Percentiles rank a stretch among this genome's conserved stretches.
Evolutionary conservation across 2,888 invertebrate species (phyloP).

Genomic region (Acanthosepion pharaonis): DNA sequence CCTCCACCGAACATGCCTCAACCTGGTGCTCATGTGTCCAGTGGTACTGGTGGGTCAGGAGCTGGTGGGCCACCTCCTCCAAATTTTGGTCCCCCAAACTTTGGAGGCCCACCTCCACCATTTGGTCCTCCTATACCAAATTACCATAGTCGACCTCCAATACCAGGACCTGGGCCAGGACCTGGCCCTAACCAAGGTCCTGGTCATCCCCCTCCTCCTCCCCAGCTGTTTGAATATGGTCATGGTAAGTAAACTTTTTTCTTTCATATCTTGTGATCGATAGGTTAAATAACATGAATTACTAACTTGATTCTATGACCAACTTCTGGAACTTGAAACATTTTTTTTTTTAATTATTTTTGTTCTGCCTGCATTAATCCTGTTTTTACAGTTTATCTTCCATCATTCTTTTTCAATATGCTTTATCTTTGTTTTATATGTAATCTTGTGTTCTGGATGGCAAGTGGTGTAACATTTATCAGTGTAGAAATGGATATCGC

Average conservation of each 20-base stretch:
- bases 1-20: slow-evolving; percentile 37
- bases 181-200: slow-evolving; percentile 54
- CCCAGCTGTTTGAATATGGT: slow-evolving; percentile 63
- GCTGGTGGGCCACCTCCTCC: slow-evolving; percentile 45
- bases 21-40: background rate
- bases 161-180: slow-evolving; percentile 15
- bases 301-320: no score
- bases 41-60: slow-evolving; percentile 35
- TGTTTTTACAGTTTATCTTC: no score
- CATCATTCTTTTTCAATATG: no score
- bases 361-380: no score
- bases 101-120: slow-evolving; percentile 49
- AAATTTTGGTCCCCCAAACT: slow-evolving; percentile 50
- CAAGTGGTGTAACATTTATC: no score
- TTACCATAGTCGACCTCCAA: slow-evolving; percentile 21
- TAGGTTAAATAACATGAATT: background rate
- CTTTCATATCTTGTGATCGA: background rate
- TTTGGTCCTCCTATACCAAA: slow-evolving; percentile 46
- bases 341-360: no score
- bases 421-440: no score
- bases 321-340: no score
- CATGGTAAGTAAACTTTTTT: slow-evolving; percentile 53
- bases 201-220: slow-evolving; percentile 59
- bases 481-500: no score
- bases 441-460: no score